These are phyloP conservation scores for Ormyrus labotus DNA, from an alignment of 2,888 invertebrate genomes.

Conservation along the genomic window DNA sequence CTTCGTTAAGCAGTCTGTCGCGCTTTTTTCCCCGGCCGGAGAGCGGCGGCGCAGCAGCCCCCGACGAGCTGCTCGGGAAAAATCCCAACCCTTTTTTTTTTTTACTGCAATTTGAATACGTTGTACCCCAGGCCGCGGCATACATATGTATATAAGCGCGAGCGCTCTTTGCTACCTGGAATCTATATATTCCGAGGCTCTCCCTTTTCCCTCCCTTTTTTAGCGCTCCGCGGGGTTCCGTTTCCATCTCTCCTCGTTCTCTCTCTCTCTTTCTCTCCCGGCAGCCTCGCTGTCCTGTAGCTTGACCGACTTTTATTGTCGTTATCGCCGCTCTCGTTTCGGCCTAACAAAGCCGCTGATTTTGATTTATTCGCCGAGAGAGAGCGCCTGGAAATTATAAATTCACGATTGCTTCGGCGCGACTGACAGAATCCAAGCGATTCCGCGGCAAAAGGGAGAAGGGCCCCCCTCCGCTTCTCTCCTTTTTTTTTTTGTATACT, in stretches of 20 bases:
- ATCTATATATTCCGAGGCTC: conserved; percentile 40
- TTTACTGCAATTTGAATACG: conserved; percentile 74
- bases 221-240: conserved; percentile 40
- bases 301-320: conserved; percentile 73
- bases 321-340: conserved; percentile 43
- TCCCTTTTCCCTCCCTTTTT: conserved; percentile 51
- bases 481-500: too few relatives aligned
- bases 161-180: conserved; percentile 71
- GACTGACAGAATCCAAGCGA: not conserved
- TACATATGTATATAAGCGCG: conserved; percentile 72
- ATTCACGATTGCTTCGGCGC: conserved; percentile 65
- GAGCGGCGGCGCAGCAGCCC: too few relatives aligned
- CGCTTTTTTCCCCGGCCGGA: conserved; percentile 66
- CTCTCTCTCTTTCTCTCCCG: not conserved
- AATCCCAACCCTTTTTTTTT: conserved; percentile 70
- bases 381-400: conserved; percentile 73
- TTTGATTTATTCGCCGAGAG: conserved; percentile 74
- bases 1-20: conserved; percentile 76
- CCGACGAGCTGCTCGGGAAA: conserved; percentile 54
- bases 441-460: not conserved
- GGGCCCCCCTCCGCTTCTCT: conserved; percentile 55
- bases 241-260: not conserved
- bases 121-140: conserved; percentile 66
- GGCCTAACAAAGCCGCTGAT: conserved; percentile 71
- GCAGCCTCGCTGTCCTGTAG: conserved; percentile 50